These are phyloP conservation scores for Caerostris darwini DNA, from an alignment of 1,140 invertebrate species.

Conservation along the genomic window DNA sequence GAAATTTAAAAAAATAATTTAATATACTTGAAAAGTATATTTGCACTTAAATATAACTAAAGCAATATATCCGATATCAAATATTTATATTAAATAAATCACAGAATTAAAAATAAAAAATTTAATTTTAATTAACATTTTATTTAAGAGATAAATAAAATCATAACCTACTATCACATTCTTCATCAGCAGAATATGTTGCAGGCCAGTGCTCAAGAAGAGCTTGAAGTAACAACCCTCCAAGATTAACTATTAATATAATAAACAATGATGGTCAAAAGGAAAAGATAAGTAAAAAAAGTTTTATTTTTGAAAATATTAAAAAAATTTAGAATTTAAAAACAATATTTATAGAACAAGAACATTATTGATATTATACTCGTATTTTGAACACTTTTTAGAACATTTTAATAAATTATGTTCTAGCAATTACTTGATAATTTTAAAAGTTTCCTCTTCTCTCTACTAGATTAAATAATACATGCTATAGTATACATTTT, in stretches of 20 bases:
- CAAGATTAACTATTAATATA: conserved; percentile 92
- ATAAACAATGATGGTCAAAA: neutral
- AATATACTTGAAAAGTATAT: too few relatives aligned
- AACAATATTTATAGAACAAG: neutral
- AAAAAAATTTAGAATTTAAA: neutral
- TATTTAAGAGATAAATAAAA: neutral
- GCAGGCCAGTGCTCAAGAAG: conserved; percentile 97
- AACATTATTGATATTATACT: too few relatives aligned
- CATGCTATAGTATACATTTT: too few relatives aligned
- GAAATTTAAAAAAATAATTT: too few relatives aligned
- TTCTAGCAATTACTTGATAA: too few relatives aligned
- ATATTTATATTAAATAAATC: neutral
- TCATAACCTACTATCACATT: conserved; percentile 80
- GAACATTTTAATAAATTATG: too few relatives aligned
- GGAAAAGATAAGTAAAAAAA: neutral
- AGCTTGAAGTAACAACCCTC: conserved; percentile 95
- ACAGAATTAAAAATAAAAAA: neutral
- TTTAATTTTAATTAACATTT: neutral
- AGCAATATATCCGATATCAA: neutral
- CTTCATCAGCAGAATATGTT: conserved; percentile 85
- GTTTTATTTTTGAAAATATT: conserved; percentile 43
- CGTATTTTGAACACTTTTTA: too few relatives aligned
- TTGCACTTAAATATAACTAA: too few relatives aligned
- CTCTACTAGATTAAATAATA: too few relatives aligned
- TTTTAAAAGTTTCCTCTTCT: too few relatives aligned